Conservation (phyloP, 53 echinoderm and acorn worm species). For the Temnopleurus reevesii region DNA sequence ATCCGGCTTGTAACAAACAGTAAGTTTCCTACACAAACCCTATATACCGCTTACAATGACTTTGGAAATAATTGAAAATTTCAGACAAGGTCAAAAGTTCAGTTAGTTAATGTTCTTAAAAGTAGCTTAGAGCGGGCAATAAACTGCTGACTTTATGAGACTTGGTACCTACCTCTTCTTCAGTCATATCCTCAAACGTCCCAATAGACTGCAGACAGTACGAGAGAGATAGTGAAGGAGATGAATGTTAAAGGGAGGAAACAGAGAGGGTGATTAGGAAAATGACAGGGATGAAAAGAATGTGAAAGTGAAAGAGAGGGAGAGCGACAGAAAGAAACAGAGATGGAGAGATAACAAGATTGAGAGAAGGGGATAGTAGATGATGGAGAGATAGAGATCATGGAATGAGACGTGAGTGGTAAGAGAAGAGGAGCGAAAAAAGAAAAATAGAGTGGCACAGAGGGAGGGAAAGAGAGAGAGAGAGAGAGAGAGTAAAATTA, state of each 20-base stretch:
- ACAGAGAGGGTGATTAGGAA: background rate
- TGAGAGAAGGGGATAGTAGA: background rate
- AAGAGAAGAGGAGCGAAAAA: background rate
- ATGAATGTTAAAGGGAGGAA: background rate
- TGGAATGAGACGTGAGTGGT: too few relatives aligned
- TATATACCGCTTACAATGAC: too few relatives aligned
- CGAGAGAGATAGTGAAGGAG: background rate
- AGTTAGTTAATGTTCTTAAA: too few relatives aligned
- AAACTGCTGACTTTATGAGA: too few relatives aligned
- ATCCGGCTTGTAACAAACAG: too few relatives aligned
- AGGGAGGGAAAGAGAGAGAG: background rate
- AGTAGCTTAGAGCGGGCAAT: too few relatives aligned
- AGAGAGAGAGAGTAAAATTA: background rate
- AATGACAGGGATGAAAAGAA: background rate
- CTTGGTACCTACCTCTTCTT: constrained; percentile 69
- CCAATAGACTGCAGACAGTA: constrained; percentile 69
- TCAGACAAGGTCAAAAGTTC: too few relatives aligned
- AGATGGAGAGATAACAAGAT: background rate
- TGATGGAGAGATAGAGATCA: too few relatives aligned
- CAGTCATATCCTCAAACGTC: constrained; percentile 83
- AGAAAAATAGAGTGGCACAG: background rate
- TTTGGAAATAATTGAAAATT: too few relatives aligned
- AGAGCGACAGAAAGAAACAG: background rate
- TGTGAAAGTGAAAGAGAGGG: background rate
- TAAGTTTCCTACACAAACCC: too few relatives aligned